phyloP scores from a whole-genome alignment of 2,113 vertebrate genomes.

The Motacilla tschutschensis region DNA sequence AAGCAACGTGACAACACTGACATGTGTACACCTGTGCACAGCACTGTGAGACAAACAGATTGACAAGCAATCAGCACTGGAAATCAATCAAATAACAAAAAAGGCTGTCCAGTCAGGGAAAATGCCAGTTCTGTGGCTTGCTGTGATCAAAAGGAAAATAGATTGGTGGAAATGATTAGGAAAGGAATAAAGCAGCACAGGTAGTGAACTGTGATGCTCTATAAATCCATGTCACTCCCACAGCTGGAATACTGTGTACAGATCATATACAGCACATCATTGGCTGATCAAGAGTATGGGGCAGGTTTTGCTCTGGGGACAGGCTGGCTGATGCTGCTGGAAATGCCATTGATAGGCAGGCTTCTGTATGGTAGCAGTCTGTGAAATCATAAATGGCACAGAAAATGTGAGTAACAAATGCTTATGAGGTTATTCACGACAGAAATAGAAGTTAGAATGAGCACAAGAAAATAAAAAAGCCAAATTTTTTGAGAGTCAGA shows the following conservation, averaged over 20 bases:
- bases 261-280: neutral
- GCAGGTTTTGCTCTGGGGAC: neutral
- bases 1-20: neutral
- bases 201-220: neutral
- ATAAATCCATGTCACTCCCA: neutral
- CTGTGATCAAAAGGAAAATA: neutral
- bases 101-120: neutral
- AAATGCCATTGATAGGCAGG: neutral
- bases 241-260: neutral
- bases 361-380: neutral
- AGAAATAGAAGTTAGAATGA: neutral
- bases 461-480: neutral
- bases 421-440: neutral
- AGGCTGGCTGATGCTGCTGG: neutral
- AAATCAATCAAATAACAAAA: neutral
- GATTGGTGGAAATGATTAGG: conserved; percentile 8
- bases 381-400: neutral
- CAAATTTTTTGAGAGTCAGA: neutral
- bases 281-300: neutral
- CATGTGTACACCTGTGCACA: neutral
- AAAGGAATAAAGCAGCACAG: neutral
- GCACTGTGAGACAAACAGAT: neutral
- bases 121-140: neutral
- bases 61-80: neutral
- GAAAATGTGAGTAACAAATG: neutral